These are phyloP conservation scores for Gila orcuttii DNA, from an alignment of 2,113 vertebrate genomes.

Conservation along the genomic window DNA sequence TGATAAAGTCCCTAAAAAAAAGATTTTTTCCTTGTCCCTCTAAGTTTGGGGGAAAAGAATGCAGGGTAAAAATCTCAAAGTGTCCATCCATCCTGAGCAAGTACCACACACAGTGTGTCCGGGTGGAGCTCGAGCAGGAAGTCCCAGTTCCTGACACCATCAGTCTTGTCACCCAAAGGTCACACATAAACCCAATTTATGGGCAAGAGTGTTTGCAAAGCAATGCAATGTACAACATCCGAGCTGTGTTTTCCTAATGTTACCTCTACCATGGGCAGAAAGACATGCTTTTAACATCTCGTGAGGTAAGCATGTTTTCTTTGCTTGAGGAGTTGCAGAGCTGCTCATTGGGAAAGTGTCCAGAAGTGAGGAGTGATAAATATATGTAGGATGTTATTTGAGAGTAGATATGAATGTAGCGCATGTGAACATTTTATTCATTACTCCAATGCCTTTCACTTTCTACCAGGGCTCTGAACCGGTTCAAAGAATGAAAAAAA, in stretches of 20 bases:
- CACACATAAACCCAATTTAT: constrained; percentile 70
- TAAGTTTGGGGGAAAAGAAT: neutral
- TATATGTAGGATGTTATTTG: neutral
- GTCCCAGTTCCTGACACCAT: constrained; percentile 72
- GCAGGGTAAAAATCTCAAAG: neutral
- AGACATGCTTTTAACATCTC: constrained; percentile 53
- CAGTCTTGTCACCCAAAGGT: constrained; percentile 65
- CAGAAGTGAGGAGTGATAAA: neutral
- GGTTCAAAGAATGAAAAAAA: too few species aligned
- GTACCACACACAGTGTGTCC: constrained; percentile 5
- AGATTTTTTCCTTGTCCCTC: neutral
- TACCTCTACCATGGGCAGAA: constrained; percentile 42
- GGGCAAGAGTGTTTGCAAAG: constrained; percentile 51
- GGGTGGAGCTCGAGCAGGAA: constrained; percentile 60
- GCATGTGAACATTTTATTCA: neutral
- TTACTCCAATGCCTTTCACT: neutral
- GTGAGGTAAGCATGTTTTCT: constrained; percentile 60
- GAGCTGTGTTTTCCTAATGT: constrained; percentile 65
- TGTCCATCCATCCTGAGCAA: neutral
- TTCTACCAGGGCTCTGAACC: neutral
- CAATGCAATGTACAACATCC: constrained; percentile 17
- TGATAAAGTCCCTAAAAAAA: neutral
- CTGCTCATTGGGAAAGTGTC: neutral
- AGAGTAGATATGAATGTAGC: neutral
- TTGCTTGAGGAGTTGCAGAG: constrained; percentile 23